Evolutionary conservation across 2,888 invertebrate species (phyloP).

Genomic region (Rhodophaea formosa): DNA sequence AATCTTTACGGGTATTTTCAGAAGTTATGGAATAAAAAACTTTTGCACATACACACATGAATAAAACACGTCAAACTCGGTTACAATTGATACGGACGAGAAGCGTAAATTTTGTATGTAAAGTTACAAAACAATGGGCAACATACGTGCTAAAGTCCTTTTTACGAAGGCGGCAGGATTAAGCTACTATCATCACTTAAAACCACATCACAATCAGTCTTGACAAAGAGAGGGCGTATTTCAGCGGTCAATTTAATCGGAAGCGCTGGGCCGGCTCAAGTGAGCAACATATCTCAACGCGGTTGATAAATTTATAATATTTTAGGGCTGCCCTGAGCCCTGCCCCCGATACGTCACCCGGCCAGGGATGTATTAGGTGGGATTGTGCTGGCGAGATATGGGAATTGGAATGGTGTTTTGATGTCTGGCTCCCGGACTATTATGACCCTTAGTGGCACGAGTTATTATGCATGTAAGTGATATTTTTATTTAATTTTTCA

Average conservation of each 20-base stretch:
- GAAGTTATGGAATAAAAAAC: too few relatives aligned
- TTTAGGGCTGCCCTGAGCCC: conserved; percentile 5
- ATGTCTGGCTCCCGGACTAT: neutral
- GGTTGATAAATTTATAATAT: conserved; percentile 13
- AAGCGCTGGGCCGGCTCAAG: conserved; percentile 1
- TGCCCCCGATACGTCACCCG: conserved; percentile 10
- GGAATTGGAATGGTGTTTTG: neutral
- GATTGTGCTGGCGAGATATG: conserved; percentile 1
- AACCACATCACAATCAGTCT: neutral
- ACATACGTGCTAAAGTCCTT: too few relatives aligned
- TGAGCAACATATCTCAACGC: neutral
- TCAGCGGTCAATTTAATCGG: neutral
- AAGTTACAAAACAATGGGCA: too few relatives aligned
- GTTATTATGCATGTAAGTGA: too few relatives aligned
- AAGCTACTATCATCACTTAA: neutral
- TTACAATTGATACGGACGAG: too few relatives aligned
- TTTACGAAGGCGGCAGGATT: too few relatives aligned
- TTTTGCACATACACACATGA: too few relatives aligned
- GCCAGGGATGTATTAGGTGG: neutral
- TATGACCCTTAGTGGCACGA: neutral
- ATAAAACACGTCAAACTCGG: too few relatives aligned
- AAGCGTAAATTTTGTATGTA: too few relatives aligned
- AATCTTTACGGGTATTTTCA: too few relatives aligned
- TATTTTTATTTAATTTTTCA: too few relatives aligned
- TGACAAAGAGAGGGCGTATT: neutral